Evolutionary conservation across 2,113 vertebrate genomes (phyloP).

Genomic region (Bombycilla garrulus): DNA sequence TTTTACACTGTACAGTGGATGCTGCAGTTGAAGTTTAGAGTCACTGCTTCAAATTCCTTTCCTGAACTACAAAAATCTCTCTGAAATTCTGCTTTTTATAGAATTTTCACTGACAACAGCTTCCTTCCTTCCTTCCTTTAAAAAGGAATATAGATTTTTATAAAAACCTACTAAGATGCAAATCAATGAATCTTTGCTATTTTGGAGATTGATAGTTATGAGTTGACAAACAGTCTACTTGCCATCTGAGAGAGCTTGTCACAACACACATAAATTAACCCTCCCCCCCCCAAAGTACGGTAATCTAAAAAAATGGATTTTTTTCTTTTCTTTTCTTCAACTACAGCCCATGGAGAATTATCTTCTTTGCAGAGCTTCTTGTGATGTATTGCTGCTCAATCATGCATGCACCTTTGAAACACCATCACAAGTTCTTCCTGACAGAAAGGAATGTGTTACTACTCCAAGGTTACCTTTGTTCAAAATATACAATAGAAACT

Average conservation of each 20-base stretch:
- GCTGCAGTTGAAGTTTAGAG: background rate
- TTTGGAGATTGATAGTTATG: slow-evolving; percentile 25
- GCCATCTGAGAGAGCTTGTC: slow-evolving; percentile 43
- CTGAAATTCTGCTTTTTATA: background rate
- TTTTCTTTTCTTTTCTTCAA: slow-evolving; percentile 46
- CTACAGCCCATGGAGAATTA: slow-evolving; percentile 50
- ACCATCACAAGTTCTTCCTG: slow-evolving; percentile 66
- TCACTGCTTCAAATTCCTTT: background rate
- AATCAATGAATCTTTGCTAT: background rate
- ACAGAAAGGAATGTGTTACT: slow-evolving; percentile 61
- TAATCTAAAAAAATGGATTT: slow-evolving; percentile 5
- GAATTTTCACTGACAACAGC: background rate
- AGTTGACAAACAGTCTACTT: slow-evolving; percentile 60
- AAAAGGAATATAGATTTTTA: background rate
- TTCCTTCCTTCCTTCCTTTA: background rate
- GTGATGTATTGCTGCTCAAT: slow-evolving; percentile 68
- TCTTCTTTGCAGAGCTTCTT: slow-evolving; percentile 44
- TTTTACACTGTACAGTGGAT: background rate
- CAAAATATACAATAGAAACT: slow-evolving; percentile 66
- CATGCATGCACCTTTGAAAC: slow-evolving; percentile 67
- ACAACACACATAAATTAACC: slow-evolving; percentile 61
- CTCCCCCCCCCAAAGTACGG: background rate
- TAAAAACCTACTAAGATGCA: slow-evolving; percentile 29
- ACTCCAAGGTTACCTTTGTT: slow-evolving; percentile 70
- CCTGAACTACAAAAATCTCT: background rate